Evolutionary conservation across 2,113 vertebrate genomes (phyloP).

Genomic region (Cyanocitta stelleri): DNA sequence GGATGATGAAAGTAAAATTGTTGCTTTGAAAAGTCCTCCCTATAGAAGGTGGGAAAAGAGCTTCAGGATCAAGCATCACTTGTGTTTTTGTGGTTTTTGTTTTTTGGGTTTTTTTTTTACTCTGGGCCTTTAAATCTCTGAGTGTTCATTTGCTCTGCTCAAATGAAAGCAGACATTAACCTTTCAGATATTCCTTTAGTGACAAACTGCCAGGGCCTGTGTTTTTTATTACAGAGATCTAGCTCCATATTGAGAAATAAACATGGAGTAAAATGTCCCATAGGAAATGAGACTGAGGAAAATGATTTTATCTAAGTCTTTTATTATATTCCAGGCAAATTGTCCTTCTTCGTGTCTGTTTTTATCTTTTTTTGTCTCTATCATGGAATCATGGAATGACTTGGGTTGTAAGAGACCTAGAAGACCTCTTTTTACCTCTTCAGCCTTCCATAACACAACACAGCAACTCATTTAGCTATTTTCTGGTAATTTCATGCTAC

Average conservation of each 20-base stretch:
- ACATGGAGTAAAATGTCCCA: neutral
- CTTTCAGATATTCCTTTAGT: accelerated
- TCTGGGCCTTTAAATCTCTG: neutral
- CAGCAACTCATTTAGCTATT: neutral
- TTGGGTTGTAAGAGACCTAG: neutral
- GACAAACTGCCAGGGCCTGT: neutral
- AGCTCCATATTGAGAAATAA: neutral
- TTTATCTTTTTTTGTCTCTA: neutral
- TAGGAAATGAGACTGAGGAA: neutral
- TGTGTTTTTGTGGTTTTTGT: neutral
- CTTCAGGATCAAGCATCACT: neutral
- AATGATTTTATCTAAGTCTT: neutral
- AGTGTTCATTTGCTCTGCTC: neutral
- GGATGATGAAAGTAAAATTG: neutral
- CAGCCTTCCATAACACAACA: neutral
- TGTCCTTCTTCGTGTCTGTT: neutral
- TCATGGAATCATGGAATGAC: neutral
- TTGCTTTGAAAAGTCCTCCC: neutral
- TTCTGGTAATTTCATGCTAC: neutral
- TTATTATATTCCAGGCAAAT: neutral
- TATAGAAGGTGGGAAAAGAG: neutral
- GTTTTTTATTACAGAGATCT: neutral
- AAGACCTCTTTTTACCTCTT: neutral
- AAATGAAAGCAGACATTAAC: neutral
- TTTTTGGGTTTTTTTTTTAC: accelerated